Evolutionary conservation across 2,113 vertebrate species (phyloP).

Genomic region (Neogobius melanostomus): DNA sequence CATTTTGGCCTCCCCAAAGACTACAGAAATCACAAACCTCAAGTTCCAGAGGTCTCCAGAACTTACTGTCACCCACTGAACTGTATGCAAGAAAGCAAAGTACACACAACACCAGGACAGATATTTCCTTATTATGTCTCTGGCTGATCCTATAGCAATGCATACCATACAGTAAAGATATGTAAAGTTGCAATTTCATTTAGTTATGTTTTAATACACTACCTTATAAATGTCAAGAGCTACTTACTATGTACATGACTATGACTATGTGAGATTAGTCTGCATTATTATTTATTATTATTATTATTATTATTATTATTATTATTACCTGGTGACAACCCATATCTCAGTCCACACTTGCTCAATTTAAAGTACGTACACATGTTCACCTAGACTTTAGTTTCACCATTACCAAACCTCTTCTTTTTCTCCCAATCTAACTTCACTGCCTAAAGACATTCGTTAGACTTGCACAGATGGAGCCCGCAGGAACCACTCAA

Average conservation of each 20-base stretch:
- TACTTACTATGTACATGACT: too few species aligned
- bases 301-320: too few species aligned
- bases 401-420: background rate
- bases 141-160: too few species aligned
- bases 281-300: too few species aligned
- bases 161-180: too few species aligned
- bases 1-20: conserved; percentile 42
- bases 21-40: conserved; percentile 45
- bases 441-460: background rate
- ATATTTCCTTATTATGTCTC: too few species aligned
- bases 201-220: too few species aligned
- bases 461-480: background rate
- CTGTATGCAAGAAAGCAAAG: background rate
- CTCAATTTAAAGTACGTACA: background rate
- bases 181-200: too few species aligned
- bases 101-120: background rate
- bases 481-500: background rate
- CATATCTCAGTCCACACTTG: too few species aligned
- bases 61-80: background rate
- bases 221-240: too few species aligned
- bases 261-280: too few species aligned
- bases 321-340: too few species aligned
- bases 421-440: background rate
- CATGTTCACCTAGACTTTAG: background rate
- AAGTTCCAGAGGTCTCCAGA: background rate